Base-by-base conservation (phyloP, 2,113 vertebrate genomes). In the Rhinolophus sinicus region DNA sequence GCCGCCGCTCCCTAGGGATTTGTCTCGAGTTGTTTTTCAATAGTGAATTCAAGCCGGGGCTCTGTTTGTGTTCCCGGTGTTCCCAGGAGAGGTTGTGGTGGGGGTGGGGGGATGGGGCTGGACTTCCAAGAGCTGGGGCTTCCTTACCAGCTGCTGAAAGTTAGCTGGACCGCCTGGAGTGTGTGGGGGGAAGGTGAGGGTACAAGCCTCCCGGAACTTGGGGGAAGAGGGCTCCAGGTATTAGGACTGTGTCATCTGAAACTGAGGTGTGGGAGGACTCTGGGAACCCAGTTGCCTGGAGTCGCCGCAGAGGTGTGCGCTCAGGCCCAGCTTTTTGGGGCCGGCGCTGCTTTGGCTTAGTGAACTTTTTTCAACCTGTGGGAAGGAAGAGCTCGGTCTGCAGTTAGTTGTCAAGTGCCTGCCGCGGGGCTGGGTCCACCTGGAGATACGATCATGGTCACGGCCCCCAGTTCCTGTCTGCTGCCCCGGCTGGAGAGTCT, bases 11-110 rank as follows among this genome's bases (percentile, higher is more conserved):
- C 62, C 3, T 2, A 0, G 6, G n/a, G 54, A 88, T 91, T 87
- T 85, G 38, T 52, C 77, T 69, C 5, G 7, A 93, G 50, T 73
- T 80, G 58, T 81, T 97, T 96, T 95, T 85, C 93, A 83, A 82
- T 21, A 90, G 18, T 54, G 78, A 83, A 85, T 93, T 96, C 93
- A 96, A 93, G 76, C 54, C 84, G 19, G 3, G 28, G 47, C 33
- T 92, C 44, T 40, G 50, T 89, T 83, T 88, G 60, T 19, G 75
- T 52, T 60, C 21, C 47, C 5, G 2, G 0, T 62, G 30, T 67
- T 90, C 65, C 85, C 28, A 21, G 24, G 2, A 28, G 64, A 91
- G 50, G 38, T 10, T 35, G 8, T 22, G 50, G 54, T 2, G 30
- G 16, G 24, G 33, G 44, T 22, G 21, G 47, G 33, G 21, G 22